These are phyloP conservation scores for Gobius niger DNA, from an alignment of 2,113 vertebrate genomes.

Conservation along the genomic window DNA sequence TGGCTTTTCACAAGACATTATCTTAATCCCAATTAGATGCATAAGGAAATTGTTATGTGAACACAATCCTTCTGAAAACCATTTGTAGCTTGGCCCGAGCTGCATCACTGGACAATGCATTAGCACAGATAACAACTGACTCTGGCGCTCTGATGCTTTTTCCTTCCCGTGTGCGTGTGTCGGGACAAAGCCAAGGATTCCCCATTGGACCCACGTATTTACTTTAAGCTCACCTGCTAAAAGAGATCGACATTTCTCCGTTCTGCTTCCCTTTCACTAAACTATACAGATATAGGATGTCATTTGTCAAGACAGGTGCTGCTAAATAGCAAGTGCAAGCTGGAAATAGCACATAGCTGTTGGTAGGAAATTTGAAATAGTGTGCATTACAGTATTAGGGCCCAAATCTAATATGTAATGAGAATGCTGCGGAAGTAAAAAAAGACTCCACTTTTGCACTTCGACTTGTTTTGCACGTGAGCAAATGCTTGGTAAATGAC, in stretches of 20 bases:
- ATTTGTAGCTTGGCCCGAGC: slow-evolving; percentile 26
- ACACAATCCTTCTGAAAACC: slow-evolving; percentile 16
- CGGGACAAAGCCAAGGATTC: slow-evolving; percentile 4
- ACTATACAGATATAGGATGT: background rate
- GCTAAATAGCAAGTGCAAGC: too few species aligned
- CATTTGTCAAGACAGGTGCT: too few species aligned
- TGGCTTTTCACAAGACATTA: background rate
- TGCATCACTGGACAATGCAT: slow-evolving; percentile 45
- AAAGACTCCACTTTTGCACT: too few species aligned
- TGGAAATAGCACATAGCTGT: too few species aligned
- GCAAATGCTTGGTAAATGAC: background rate
- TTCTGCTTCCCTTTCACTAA: background rate
- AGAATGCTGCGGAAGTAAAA: too few species aligned
- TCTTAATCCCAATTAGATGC: background rate
- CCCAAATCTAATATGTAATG: too few species aligned
- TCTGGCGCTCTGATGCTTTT: slow-evolving; percentile 52
- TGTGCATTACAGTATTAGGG: too few species aligned
- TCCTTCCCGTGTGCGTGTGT: slow-evolving; percentile 28
- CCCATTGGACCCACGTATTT: slow-evolving; percentile 29
- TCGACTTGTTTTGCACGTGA: too few species aligned
- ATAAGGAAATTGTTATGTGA: background rate
- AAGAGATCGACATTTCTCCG: background rate
- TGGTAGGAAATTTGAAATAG: too few species aligned
- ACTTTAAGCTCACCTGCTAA: slow-evolving; percentile 23
- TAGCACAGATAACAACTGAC: slow-evolving; percentile 43